Evolutionary conservation across 2,113 vertebrate genomes (phyloP).

Genomic region (Mesoclemmys tuberculata): DNA sequence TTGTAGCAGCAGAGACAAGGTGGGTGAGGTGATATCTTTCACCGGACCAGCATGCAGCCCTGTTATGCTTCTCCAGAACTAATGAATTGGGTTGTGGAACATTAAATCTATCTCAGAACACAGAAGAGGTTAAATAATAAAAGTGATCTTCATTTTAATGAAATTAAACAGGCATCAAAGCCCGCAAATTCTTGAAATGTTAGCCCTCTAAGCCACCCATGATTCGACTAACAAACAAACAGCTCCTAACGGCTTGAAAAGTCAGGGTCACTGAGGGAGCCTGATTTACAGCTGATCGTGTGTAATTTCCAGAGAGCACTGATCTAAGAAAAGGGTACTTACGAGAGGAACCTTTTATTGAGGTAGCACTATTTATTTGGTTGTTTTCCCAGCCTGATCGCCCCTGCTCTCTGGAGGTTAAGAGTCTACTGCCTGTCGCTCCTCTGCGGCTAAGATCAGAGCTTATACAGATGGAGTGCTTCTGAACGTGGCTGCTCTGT

Average conservation of each 20-base stretch:
- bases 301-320: neutral
- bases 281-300: neutral
- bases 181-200: constrained; percentile 4
- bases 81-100: constrained; percentile 7
- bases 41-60: neutral
- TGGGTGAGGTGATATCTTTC: neutral
- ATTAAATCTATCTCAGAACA: neutral
- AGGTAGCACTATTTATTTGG: neutral
- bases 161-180: neutral
- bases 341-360: neutral
- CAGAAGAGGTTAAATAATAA: neutral
- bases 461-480: neutral
- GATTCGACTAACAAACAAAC: neutral
- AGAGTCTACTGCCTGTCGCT: constrained; percentile 1
- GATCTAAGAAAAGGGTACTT: neutral
- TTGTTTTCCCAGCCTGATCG: neutral
- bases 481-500: neutral
- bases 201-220: neutral
- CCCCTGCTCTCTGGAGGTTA: neutral
- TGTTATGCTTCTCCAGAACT: neutral
- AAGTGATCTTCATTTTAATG: neutral
- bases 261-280: neutral
- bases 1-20: neutral
- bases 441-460: neutral
- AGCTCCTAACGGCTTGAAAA: neutral